These are phyloP conservation scores for Passerina amoena DNA, from an alignment of 2,113 vertebrate genomes.

Conservation along the genomic window DNA sequence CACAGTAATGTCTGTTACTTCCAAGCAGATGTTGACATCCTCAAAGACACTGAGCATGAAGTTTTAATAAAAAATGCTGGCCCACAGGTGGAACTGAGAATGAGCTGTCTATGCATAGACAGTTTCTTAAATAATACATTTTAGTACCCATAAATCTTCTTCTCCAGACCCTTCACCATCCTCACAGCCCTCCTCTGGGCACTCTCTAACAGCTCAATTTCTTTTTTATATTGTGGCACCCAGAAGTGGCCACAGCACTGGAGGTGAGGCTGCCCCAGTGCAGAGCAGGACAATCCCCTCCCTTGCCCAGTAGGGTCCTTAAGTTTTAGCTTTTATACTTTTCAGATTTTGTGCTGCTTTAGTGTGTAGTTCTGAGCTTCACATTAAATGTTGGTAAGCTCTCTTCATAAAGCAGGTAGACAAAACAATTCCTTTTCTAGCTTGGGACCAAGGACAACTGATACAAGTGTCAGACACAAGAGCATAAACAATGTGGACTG, in stretches of 20 bases:
- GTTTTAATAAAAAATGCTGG: not conserved
- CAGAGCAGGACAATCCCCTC: not conserved
- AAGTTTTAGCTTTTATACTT: not conserved
- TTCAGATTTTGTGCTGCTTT: not conserved
- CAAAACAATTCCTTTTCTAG: not conserved
- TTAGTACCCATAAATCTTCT: not conserved
- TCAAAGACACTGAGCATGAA: not conserved
- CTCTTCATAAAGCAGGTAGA: not conserved
- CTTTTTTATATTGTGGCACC: fast-evolving
- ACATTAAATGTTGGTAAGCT: not conserved
- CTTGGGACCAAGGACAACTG: not conserved
- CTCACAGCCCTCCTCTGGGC: not conserved
- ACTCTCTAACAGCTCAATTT: not conserved
- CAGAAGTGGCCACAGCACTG: not conserved
- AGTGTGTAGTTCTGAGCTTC: not conserved
- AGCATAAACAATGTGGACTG: not conserved
- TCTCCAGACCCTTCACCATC: not conserved
- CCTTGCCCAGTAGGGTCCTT: not conserved
- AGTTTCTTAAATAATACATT: not conserved
- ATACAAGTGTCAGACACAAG: not conserved
- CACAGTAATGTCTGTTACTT: not conserved
- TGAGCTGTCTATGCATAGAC: not conserved
- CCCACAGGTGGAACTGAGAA: not conserved
- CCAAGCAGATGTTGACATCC: not conserved
- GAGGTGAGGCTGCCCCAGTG: not conserved